Conservation (phyloP, 1,140 invertebrate genomes). For the Neotoxoptera formosana region DNA sequence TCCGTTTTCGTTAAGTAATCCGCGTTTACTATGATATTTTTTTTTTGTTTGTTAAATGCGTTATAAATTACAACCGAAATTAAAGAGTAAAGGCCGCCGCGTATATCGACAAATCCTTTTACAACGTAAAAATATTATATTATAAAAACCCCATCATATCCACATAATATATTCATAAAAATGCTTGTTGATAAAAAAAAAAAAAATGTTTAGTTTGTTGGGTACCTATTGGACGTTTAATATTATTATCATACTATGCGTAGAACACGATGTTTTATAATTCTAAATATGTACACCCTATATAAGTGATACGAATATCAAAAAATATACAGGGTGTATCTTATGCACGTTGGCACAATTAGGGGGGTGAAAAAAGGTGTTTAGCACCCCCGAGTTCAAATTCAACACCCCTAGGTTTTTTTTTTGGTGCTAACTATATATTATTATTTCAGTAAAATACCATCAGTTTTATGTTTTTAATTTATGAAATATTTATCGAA, state of each 20-base stretch:
- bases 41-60: neutral
- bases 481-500: too few relatives aligned
- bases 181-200: neutral
- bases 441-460: too few relatives aligned
- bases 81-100: neutral
- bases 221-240: neutral
- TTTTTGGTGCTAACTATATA: too few relatives aligned
- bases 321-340: too few relatives aligned
- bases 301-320: neutral
- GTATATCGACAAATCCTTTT: neutral
- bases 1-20: neutral
- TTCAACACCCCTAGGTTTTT: too few relatives aligned
- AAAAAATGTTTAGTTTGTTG: neutral
- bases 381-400: too few relatives aligned
- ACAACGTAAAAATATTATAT: neutral
- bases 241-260: neutral
- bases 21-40: too few relatives aligned
- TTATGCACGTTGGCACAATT: too few relatives aligned
- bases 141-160: neutral
- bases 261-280: neutral
- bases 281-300: neutral
- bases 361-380: too few relatives aligned
- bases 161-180: neutral
- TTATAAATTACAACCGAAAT: neutral
- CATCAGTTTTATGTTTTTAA: too few relatives aligned